These are phyloP conservation scores for Campylorhamphus procurvoides DNA, from an alignment of 2,113 vertebrate genomes.

Conservation along the genomic window DNA sequence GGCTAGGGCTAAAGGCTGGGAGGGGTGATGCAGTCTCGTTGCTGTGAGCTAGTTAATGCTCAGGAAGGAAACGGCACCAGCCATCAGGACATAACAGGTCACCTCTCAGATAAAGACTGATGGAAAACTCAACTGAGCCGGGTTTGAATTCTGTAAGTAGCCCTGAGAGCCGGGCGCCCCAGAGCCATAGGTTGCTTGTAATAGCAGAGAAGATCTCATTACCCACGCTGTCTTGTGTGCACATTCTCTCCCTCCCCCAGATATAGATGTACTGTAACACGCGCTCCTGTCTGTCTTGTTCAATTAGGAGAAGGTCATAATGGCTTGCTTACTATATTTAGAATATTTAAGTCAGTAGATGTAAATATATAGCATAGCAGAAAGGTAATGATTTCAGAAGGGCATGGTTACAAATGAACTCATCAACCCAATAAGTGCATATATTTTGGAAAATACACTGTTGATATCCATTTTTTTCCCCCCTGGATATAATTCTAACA, in stretches of 20 bases:
- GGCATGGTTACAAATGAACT: neutral
- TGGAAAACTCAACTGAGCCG: neutral
- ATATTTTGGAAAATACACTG: neutral
- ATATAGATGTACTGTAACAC: neutral
- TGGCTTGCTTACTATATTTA: constrained; percentile 34
- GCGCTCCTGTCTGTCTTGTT: neutral
- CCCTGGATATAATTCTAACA: neutral
- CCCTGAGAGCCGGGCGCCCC: neutral
- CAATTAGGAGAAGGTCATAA: constrained; percentile 41
- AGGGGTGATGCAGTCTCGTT: neutral
- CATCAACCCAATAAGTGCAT: neutral
- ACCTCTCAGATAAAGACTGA: neutral
- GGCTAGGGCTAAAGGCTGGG: neutral
- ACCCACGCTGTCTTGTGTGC: neutral
- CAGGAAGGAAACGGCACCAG: neutral
- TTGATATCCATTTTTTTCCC: neutral
- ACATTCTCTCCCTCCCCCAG: constrained; percentile 4
- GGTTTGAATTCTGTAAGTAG: neutral
- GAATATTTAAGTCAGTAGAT: neutral
- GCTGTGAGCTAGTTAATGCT: neutral
- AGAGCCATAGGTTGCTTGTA: constrained; percentile 47
- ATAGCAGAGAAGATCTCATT: constrained; percentile 43
- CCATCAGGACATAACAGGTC: neutral
- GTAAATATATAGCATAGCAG: constrained; percentile 20
- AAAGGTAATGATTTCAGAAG: neutral